Evolutionary conservation across 2,113 vertebrate species (phyloP).

Genomic region (Sorex araneus): DNA sequence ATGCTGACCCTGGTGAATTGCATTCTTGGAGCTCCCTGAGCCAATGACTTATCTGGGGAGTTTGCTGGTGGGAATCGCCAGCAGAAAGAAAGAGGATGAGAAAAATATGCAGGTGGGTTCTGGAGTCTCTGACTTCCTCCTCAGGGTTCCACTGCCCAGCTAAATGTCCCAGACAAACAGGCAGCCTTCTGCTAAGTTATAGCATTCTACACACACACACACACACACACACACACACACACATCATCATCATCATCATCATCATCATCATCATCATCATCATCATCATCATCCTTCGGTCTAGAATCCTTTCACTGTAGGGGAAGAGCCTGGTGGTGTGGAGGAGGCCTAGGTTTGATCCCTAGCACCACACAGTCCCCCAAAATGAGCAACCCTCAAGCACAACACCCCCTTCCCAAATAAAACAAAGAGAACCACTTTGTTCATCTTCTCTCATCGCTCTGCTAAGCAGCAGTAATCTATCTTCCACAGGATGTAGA

Average conservation of each 20-base stretch:
- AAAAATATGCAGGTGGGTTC: not conserved
- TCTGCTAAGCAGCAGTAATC: not conserved
- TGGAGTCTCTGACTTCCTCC: not conserved
- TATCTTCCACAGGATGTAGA: not conserved
- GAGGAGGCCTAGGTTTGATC: too few species aligned
- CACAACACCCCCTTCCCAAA: too few species aligned
- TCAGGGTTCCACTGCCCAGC: not conserved
- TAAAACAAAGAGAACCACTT: not conserved
- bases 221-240: too few species aligned
- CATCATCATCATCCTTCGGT: too few species aligned
- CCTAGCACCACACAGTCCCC: too few species aligned
- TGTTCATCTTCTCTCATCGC: conserved; percentile 11
- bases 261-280: too few species aligned
- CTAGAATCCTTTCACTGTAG: too few species aligned
- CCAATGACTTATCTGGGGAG: not conserved
- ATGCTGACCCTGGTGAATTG: not conserved
- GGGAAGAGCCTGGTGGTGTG: too few species aligned
- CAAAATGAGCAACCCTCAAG: too few species aligned
- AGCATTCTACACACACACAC: not conserved
- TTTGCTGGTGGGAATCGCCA: not conserved
- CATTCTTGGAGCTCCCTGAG: not conserved
- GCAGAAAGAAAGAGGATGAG: not conserved
- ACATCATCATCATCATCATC: too few species aligned
- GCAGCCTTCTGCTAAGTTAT: not conserved
- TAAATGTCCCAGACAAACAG: not conserved